Percentiles rank a stretch among this genome's conserved stretches.
Evolutionary conservation across 2,888 invertebrate species (phyloP).

Genomic region (Acanthopleura granulata): DNA sequence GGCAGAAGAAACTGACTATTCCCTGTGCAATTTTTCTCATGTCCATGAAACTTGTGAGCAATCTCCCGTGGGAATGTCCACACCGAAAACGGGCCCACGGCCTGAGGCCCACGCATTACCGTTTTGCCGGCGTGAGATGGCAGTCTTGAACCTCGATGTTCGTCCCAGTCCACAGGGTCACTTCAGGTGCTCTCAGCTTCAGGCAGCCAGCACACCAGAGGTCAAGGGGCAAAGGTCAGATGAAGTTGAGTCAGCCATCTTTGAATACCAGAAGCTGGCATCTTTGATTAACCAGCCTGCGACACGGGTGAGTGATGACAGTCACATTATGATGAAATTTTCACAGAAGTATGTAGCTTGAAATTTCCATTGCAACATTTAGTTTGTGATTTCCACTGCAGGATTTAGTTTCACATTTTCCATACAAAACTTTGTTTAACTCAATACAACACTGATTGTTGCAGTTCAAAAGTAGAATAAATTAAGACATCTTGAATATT

Average conservation of each 20-base stretch:
- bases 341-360: too few relatives aligned
- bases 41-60: not conserved
- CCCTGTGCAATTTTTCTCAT: not conserved
- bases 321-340: not conserved
- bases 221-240: conserved; percentile 6
- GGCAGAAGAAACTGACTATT: not conserved
- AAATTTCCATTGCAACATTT: too few relatives aligned
- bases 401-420: too few relatives aligned
- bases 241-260: conserved; percentile 17
- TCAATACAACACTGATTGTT: not conserved
- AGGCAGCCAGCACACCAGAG: not conserved
- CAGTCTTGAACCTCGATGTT: not conserved
- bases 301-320: not conserved
- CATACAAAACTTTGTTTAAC: too few relatives aligned
- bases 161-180: not conserved
- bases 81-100: not conserved
- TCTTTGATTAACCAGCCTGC: conserved; percentile 48
- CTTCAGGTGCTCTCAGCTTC: not conserved
- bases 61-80: not conserved
- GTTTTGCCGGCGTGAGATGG: not conserved
- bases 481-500: too few relatives aligned
- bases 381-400: too few relatives aligned
- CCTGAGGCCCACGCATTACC: not conserved
- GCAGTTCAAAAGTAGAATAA: not conserved
- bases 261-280: conserved; percentile 48